These are phyloP conservation scores for Fragum sueziense DNA, from an alignment of 2,888 invertebrate species.

Conservation along the genomic window DNA sequence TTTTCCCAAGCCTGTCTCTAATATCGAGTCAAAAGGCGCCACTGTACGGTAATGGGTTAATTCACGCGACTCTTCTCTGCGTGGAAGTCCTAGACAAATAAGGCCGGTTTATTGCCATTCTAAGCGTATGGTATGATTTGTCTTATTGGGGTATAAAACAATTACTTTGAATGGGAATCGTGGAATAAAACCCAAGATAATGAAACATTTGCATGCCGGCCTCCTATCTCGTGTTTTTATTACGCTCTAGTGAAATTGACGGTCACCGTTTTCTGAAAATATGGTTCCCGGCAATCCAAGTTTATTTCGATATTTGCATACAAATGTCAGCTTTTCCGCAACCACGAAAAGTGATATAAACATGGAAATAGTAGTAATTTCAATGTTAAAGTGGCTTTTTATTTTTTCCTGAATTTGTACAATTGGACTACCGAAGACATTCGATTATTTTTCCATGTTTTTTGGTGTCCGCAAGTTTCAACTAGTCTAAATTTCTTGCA, in stretches of 20 bases:
- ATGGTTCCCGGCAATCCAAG: slow-evolving; percentile 5
- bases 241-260: slow-evolving; percentile 23
- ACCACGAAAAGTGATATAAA: neutral
- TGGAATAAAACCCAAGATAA: slow-evolving; percentile 12
- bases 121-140: slow-evolving; percentile 14
- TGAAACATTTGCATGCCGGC: slow-evolving; percentile 23
- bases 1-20: too few relatives aligned
- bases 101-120: slow-evolving; percentile 14
- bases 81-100: slow-evolving; percentile 15
- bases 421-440: too few relatives aligned
- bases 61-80: neutral
- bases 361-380: neutral
- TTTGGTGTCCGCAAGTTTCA: too few relatives aligned
- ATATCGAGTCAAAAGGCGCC: too few relatives aligned
- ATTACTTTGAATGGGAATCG: slow-evolving; percentile 18
- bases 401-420: too few relatives aligned
- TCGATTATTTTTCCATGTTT: too few relatives aligned
- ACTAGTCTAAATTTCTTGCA: too few relatives aligned
- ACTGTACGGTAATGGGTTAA: too few relatives aligned
- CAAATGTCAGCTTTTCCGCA: neutral
- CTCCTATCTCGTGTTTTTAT: slow-evolving; percentile 15
- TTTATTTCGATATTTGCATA: slow-evolving; percentile 11
- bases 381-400: too few relatives aligned
- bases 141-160: slow-evolving; percentile 12
- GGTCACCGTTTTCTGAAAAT: slow-evolving; percentile 21